These are phyloP conservation scores for Meloidogyne exigua DNA, from an alignment of 1,140 invertebrate species.

Conservation along the genomic window DNA sequence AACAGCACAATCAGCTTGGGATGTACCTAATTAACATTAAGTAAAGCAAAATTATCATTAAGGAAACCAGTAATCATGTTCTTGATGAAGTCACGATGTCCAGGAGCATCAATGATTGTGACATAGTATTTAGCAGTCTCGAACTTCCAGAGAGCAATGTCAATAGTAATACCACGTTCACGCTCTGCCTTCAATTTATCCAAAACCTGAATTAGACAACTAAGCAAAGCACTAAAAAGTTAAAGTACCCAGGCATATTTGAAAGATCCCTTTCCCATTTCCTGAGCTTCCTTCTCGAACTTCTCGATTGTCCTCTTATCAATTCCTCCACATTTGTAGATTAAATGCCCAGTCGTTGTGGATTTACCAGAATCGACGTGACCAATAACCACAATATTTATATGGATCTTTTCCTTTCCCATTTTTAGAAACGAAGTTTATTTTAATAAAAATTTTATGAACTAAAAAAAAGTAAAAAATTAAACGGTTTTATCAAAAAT, in stretches of 20 bases:
- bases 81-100: constrained; percentile 99
- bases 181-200: constrained; percentile 98
- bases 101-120: constrained; percentile 97
- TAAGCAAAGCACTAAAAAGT: neutral
- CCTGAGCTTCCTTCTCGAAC: constrained; percentile 92
- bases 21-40: constrained; percentile 43
- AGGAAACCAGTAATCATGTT: constrained; percentile 97
- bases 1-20: constrained; percentile 91
- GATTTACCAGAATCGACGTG: constrained; percentile 84
- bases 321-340: constrained; percentile 95
- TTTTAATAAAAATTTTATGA: neutral
- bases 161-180: constrained; percentile 98
- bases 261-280: constrained; percentile 96
- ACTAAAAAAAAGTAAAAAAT: neutral
- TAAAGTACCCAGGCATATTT: constrained; percentile 64
- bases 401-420: constrained; percentile 84
- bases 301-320: constrained; percentile 93
- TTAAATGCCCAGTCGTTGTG: constrained; percentile 82
- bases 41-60: neutral
- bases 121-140: constrained; percentile 88
- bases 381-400: constrained; percentile 95
- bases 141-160: constrained; percentile 98
- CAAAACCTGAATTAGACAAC: constrained; percentile 68
- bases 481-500: neutral
- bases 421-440: constrained; percentile 59